Base-by-base conservation (phyloP, 2,797 vertebrate species). In the Acanthiza pusilla region DNA sequence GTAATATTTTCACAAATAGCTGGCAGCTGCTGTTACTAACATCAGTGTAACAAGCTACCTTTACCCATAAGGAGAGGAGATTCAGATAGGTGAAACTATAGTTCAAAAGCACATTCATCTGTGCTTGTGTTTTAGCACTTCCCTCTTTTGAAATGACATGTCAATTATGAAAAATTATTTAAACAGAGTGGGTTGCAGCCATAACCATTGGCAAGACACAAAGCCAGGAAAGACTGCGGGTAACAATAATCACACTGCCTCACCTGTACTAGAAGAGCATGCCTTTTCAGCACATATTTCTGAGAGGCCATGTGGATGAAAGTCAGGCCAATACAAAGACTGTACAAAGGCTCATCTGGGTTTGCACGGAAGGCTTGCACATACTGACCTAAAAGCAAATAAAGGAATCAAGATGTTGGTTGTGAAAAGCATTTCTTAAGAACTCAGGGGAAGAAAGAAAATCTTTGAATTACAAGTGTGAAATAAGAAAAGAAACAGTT, bases 251-350 rank as follows among this genome's bases (percentile, higher is more conserved):
- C 16, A 32, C 32, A 32, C 18, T 17, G 57, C 86, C 97, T 88
- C 96, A 98, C 98, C 98, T 99, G 99, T 15, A 99, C 97, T 36
- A 99, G 95, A 23, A 99, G 98, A 6, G 98, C 98, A 12, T 99
- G 99, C 20, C 99, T 98, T 92, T 98, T 99, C 89, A 98, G 95
- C 13, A 99, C 99, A 4, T 98, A 99, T 92, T 98, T 99, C 98
- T 99, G 99, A 45, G 98, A 99, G 1, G 99, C 99, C 99, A 99
- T 99, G 96, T 99, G 99, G 95, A 99, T 98, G 95, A 99, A 99
- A 57, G 99, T 99, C 54, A 99, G 98, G 47, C 99, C 99, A 55
- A 99, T 98, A 63, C 98, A 99, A 45, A 99, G 97, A 82, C 98
- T 98, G 95, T 99, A 98, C 25, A 99, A 98, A 4, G 99, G 99